A percentile compares a stretch with the other conserved stretches of the same genome.
Conservation (phyloP, 2,113 vertebrate genomes). For the Oreamnos americanus region DNA sequence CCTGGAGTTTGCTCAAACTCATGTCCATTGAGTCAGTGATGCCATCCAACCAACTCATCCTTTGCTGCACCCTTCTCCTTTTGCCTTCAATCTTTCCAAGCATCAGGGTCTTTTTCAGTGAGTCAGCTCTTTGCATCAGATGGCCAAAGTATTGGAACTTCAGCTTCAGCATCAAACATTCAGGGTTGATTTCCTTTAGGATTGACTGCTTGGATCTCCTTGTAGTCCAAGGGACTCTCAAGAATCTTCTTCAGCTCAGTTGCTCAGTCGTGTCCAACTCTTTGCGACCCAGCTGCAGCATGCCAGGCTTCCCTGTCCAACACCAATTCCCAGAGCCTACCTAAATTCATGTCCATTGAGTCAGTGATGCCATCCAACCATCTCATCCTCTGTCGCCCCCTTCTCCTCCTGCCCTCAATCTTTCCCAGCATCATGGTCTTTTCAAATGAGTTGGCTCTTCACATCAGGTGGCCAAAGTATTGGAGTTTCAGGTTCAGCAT, state of each 20-base stretch:
- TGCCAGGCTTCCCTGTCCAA: not conserved
- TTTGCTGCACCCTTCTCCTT: not conserved
- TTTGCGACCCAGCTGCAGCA: not conserved
- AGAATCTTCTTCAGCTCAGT: not conserved
- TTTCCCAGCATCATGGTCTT: not conserved
- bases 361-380: not conserved
- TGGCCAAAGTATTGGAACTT: not conserved
- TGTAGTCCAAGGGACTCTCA: not conserved
- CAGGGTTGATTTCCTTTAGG: not conserved
- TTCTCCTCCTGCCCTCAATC: not conserved
- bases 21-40: not conserved
- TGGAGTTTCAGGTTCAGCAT: not conserved
- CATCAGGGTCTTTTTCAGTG: not conserved
- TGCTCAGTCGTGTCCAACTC: not conserved
- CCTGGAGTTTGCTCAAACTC: not conserved
- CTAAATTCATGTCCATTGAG: not conserved
- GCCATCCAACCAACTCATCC: not conserved
- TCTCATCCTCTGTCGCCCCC: not conserved
- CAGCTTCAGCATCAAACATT: not conserved
- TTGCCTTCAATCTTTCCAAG: not conserved
- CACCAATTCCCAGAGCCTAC: not conserved
- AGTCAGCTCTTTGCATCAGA: not conserved
- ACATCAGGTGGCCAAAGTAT: not conserved
- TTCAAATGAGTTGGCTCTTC: not conserved
- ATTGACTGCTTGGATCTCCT: not conserved